Base-by-base conservation (phyloP, 2,797 vertebrate genomes). In the Echeneis naucrates region DNA sequence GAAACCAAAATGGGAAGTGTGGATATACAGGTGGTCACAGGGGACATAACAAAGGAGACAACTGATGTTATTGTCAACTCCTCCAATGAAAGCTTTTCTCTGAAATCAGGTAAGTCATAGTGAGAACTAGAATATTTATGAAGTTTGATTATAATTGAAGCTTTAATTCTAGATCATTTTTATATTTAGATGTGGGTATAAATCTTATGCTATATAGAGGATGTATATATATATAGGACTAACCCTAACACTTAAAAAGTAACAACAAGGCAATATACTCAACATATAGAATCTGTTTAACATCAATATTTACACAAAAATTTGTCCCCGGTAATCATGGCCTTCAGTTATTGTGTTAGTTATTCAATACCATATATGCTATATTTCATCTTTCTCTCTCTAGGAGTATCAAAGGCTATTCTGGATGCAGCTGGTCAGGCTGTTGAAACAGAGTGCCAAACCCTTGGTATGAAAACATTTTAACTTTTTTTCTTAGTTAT, bases 51-150 rank as follows among this genome's bases (percentile, higher is more conserved):
- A 14, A 92, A 93, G 75, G 95, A 98, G 84, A 89, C 89, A 19
- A 94, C 91, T 24, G 97, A 98, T 52, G 89, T 96, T 78, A 96
- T 98, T 37, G 94, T 99, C 47, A 98, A 96, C 86, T 93, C 97
- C 77, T 82, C 95, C 60, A 94, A 96, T 81, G 0, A 81, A 0
- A 16, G n/a, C 0, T 98, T 98, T 78, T 74, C 87, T 79, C 87
- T 92, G 13, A 94, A 89, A 78, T 27, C 94, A 94, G 97, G 97
- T 98, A 84, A 80, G 61, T 27, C 4, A 59, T 9, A 30, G 5
- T 4, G 4, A 45, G 6, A 26, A 47, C 1, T 40, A 5, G 7
- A 44, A 33, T 53, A 10, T 35, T 52, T 11, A 24, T 37, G 11
- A 23, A 32, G 32, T 38, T 9, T 47, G 14, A 35, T 27, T 27